Base-by-base conservation (phyloP, 2,888 invertebrate genomes). In the Ennomos quercinarius region DNA sequence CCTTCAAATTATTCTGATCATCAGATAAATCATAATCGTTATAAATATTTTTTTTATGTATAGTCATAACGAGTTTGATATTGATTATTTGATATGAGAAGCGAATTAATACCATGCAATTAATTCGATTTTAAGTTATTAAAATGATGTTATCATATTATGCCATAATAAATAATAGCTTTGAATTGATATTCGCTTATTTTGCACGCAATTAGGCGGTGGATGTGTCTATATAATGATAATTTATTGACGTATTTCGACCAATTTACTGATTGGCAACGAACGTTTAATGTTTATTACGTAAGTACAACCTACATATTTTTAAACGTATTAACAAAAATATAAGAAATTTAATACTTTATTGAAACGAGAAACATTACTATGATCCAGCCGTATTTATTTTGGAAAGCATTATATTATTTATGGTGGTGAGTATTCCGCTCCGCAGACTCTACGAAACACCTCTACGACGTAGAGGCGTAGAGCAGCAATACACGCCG, bases 101-200 rank as follows among this genome's bases (percentile, higher is more conserved):
- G 57, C 51, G 11, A 53, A 48, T 48, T 39, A 13, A 17, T 48
- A 51, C 13, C 34, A n/a, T 11, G 49, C 44, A 53, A 59, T 59
- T 53, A 59, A 44, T 41, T 57, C 11, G 9, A 47, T 35, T 39
- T 35, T 35, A 48, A 45, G 36, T 51, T 51, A 57, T 61, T 51
- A 8, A 55, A 60, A 46, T 39, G 46, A 57, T 58, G 40, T 57
- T 55, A 55, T 51, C 48, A 42, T 50, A 54, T 43, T 50, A 54
- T 43, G 11, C 47, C 51, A 36, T 59, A 44, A 55, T 60, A 58
- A 55, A 57, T 57, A 52, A 54, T 57, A 44, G 53, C 34, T 61
- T 50, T 55, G 40, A 59, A 63, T 57, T 60, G 47, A 46, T 46
- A 57, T 54, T 43, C 39, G 57, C 41, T 39, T 49, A 40, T 47